Conservation (phyloP, 92 coral and sea anemone species). For the Parazoanthus swiftii region DNA sequence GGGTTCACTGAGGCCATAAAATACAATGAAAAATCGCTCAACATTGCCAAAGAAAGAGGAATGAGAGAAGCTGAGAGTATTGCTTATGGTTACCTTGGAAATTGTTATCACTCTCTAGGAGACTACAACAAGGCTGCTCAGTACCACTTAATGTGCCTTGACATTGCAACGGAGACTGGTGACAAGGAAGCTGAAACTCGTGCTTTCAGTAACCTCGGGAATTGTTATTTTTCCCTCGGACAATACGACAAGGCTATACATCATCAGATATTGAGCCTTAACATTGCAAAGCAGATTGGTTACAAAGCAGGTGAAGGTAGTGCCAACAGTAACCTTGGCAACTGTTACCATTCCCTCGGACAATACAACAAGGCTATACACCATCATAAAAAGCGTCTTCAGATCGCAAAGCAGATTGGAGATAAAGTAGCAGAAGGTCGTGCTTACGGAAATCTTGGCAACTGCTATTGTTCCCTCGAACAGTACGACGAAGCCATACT, state of each 20-base stretch:
- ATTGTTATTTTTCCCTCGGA: background rate
- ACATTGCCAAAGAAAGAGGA: too few relatives aligned
- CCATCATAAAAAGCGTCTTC: background rate
- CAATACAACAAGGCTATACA: background rate
- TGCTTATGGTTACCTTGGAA: too few relatives aligned
- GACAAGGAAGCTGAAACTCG: background rate
- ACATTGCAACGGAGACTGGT: background rate
- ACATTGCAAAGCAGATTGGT: slow-evolving; percentile 10
- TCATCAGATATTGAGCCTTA: background rate
- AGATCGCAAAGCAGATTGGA: background rate
- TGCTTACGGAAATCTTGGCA: too few relatives aligned
- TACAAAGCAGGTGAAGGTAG: background rate
- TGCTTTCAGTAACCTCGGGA: background rate
- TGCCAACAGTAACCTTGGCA: slow-evolving; percentile 9
- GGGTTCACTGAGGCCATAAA: too few relatives aligned
- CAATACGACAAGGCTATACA: background rate
- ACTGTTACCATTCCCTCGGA: slow-evolving; percentile 4
- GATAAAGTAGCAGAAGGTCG: too few relatives aligned
- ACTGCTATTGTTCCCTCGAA: too few relatives aligned
- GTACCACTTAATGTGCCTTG: background rate
- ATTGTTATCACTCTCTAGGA: too few relatives aligned
- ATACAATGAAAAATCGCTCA: too few relatives aligned
- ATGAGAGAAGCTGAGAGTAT: too few relatives aligned
- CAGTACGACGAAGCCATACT: too few relatives aligned
- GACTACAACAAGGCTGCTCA: background rate